Percentiles rank a stretch among this genome's conserved stretches.
Conservation (phyloP, 2,113 vertebrate species). For the Corythornis vintsioides region DNA sequence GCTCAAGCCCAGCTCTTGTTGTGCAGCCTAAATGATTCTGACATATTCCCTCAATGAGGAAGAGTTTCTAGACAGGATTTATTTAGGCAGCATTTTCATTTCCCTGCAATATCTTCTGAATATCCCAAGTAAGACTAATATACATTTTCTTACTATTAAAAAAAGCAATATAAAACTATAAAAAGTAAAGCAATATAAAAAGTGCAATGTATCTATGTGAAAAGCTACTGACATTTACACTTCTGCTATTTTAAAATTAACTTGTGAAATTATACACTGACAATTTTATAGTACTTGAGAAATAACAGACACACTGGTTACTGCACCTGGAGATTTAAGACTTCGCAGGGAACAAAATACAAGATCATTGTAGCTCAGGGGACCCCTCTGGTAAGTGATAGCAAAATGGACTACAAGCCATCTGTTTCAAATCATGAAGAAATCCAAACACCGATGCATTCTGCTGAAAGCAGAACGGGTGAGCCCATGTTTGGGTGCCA, state of each 20-base stretch:
- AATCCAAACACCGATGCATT: not conserved
- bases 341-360: not conserved
- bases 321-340: not conserved
- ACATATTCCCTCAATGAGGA: not conserved
- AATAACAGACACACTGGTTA: not conserved
- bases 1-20: not conserved
- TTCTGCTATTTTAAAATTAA: not conserved
- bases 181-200: not conserved
- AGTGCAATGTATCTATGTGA: not conserved
- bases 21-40: not conserved
- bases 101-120: not conserved
- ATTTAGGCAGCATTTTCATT: not conserved
- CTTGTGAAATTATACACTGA: not conserved
- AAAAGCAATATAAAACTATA: not conserved
- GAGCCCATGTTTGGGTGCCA: not conserved
- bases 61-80: not conserved
- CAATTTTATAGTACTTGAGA: not conserved
- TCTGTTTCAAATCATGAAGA: not conserved
- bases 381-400: not conserved
- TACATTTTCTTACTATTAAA: not conserved
- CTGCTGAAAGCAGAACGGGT: not conserved
- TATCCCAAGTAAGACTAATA: not conserved
- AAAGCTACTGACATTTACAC: slow-evolving; percentile 3
- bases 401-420: not conserved
- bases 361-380: not conserved